Evolutionary conservation across 2,113 vertebrate species (phyloP), one percentile per base, ranked within the genome.

Genomic region (Nymphicus hollandicus): DNA sequence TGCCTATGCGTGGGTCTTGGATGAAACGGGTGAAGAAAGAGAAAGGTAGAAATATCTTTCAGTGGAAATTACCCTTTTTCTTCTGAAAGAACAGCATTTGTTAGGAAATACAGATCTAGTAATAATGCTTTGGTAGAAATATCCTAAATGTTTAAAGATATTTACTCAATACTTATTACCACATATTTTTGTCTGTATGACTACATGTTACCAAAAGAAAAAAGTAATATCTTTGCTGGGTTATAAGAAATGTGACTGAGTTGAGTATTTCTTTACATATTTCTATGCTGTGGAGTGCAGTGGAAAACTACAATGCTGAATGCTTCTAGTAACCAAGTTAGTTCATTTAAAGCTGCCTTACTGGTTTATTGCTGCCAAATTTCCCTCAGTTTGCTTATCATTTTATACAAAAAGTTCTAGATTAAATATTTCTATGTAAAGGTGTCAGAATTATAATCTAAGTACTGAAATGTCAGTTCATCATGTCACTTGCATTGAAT

Each of bases 11-110:
- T 99, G 99, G 99, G 99, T 99, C 52, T 98, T 99, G 98, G 99
- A 99, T 96, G 99, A 99, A 98, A 99, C 99, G 35, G 99, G 99
- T 17, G 99, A 99, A 98, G 99, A 99, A 97, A 98, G 99, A 92
- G 99, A 99, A 98, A 99, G 99, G 99, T 99, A 98, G 84, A 95
- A 66, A 71, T 78, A 44, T 74, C 10, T 83, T 82, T 61, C 87
- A 92, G 69, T 58, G 13, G 25, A 17, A 73, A n/a, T 83, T 78
- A 64, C 24, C 9, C 15, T 78, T 56, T 41, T 10, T 33, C 8
- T 2, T 11, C 23, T 85, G n/a, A 39, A 95, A 74, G 56, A 76
- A 37, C 14, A 47, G 4, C 15, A 5, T 92, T 82, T 68, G 9
- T 91, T 88, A 78, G 60, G 52, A 88, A 81, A 46, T 81, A 44